Evolutionary conservation across 2,797 vertebrate genomes (phyloP), one percentile per base, ranked within the genome.

Genomic region (Liasis olivaceus): DNA sequence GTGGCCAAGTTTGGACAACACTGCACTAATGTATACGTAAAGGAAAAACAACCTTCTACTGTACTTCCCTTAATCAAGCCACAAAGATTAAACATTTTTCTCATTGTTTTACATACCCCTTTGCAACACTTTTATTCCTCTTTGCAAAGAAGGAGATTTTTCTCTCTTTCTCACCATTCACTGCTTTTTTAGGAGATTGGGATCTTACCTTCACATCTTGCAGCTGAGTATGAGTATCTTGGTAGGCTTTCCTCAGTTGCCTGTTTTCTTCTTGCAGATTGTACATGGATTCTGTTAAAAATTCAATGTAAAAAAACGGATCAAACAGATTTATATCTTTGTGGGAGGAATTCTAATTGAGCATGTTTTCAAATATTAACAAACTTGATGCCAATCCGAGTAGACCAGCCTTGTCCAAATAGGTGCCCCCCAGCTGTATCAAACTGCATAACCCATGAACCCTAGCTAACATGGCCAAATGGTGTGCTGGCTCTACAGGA

Each of bases 201-300:
- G 94, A 56, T 85, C 94, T 98, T 97, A 99, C 99, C 98, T 98
- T 98, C 85, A 98, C 98, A 56, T 99, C 99, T 96, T 99, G 99
- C 0, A 99, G 98, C 97, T 99, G 99, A 0, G 97, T 97, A 91
- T 99, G 99, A 86, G 99, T 98, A 91, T 99, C 99, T 86, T 99
- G 99, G 95, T 99, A 99, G 54, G 99, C 98, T 96, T 99, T 99
- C 93, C 99, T 98, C 93, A 99, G 91, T 63, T 99, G 99, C 86
- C 98, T 99, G 93, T 99, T 99, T 96, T 99, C 99, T 95, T 99
- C 99, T 95, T 98, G 95, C 94, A 99, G 97, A 95, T 99, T 99
- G 95, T 98, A 99, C 15, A 98, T 95, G 24, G 95, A 98, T 88
- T 99, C 99, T 99, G 96, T 94, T 47, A 93, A 89, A 94, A 94